These are phyloP conservation scores for Lasioglossum leucozonium DNA, from an alignment of 2,888 invertebrate genomes.

Conservation along the genomic window DNA sequence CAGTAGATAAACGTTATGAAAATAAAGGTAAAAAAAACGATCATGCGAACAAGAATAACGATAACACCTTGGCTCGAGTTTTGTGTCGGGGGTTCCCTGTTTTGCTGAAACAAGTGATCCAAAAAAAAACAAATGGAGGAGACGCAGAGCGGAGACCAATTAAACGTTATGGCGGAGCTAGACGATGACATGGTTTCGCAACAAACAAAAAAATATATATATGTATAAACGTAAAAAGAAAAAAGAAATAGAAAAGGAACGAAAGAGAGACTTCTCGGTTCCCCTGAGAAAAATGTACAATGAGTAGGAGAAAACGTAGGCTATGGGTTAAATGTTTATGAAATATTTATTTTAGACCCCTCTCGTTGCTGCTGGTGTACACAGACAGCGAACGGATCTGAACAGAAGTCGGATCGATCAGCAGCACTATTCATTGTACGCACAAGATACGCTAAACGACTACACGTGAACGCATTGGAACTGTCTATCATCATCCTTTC, in stretches of 20 bases:
- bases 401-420: constrained; percentile 60
- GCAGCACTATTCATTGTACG: constrained; percentile 72
- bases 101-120: constrained; percentile 60
- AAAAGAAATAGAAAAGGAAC: constrained; percentile 36
- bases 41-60: constrained; percentile 77
- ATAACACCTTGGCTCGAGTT: constrained; percentile 61
- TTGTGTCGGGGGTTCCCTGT: constrained; percentile 53
- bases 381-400: constrained; percentile 70
- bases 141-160: background rate
- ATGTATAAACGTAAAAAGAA: background rate
- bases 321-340: constrained; percentile 72
- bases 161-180: background rate
- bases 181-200: background rate
- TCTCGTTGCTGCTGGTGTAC: constrained; percentile 64
- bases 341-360: constrained; percentile 76
- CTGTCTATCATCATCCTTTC: constrained; percentile 34
- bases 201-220: background rate
- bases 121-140: constrained; percentile 28
- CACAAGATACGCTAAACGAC: constrained; percentile 69
- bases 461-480: constrained; percentile 57
- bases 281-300: constrained; percentile 80
- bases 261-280: constrained; percentile 70
- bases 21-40: constrained; percentile 74
- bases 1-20: constrained; percentile 76
- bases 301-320: constrained; percentile 76